Base-by-base conservation (phyloP, 2,113 vertebrate species). In the Cynocephalus volans region DNA sequence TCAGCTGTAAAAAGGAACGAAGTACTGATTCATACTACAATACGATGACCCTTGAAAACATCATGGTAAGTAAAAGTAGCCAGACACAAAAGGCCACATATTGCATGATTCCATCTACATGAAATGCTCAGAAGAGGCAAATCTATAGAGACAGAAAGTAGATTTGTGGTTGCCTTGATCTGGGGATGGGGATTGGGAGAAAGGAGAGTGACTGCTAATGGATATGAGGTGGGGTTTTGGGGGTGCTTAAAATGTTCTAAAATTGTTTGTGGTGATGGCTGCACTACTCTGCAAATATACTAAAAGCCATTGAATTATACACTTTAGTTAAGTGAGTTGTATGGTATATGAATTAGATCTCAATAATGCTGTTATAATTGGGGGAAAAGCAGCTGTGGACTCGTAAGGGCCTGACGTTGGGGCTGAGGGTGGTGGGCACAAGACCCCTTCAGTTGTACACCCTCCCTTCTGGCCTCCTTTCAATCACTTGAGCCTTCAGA, bases 361-460 rank as follows among this genome's bases (percentile, higher is more conserved):
- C 62, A 82, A 23, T 45, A 10, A 28, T 21, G 5, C 81, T 69
- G n/a, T 79, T 65, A n/a, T 12, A 31, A 75, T 21, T 23, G 21
- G 14, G 33, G 2, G 8, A 24, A 73, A 14, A 62, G 41, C 19
- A 72, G 26, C 6, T 5, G 2, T 36, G 45, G 69, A 52, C 69
- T n/a, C 64, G 4, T 8, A 19, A 31, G 56, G 65, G 45, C 77
- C 50, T 50, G 77, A 87, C 45, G 0, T 33, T 28, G 48, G 45
- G 23, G 18, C n/a, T 60, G 18, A 41, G 54, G 54, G 5, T 2
- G 4, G 14, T 10, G 60, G 69, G 64, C 21, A 1, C 0, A 0
- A 28, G 31, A 13, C 50, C 50, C 50, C 67, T 5, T 5, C 5
- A 1, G 8, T 69, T 3, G 6, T 5, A 5, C 13, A 4, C 26